Base-by-base conservation (phyloP, 2,888 invertebrate species). In the Eupithecia dodoneata region DNA sequence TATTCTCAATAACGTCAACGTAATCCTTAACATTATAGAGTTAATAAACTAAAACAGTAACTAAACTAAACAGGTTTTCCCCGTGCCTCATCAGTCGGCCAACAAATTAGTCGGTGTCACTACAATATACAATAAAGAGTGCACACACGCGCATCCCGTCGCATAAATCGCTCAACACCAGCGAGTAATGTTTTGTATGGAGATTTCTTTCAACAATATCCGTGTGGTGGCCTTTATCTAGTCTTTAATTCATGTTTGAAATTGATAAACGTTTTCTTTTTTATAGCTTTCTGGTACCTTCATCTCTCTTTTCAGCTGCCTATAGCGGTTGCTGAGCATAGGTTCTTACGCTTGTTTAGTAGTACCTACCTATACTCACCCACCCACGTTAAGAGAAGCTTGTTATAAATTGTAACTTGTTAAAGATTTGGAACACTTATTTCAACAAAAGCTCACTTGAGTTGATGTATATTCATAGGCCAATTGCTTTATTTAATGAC, bases 41-140 rank as follows among this genome's bases (percentile, higher is more conserved):
- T 90, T 90, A 90, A 91, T 91, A 90, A 88, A 90, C 89, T 88
- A 86, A 86, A 90, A 87, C 87, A 87, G 86, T 87, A 81, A 84
- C 83, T 85, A 76, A 89, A 90, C 90, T 91, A 91, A 93, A 92
- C 91, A 90, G 91, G 90, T 91, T 90, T 91, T 90, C 89, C 91
- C 89, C 88, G 91, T 87, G 90, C 92, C 91, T 91, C 94, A 93
- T 94, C 94, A 94, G 90, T 95, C 94, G 93, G 86, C 94, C 91
- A 94, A 92, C 93, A 90, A 92, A 95, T 95, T 95, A 95, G 92
- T 95, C 92, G 93, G 90, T 94, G 95, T 95, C 95, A 94, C 93
- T 94, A 93, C 90, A 92, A 94, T 93, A 95, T 94, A 94, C 94
- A 94, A 92, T 93, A 91, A 93, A 92, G 90, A 91, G 88, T 89